Base-by-base conservation (phyloP, 2,113 vertebrate genomes). In the Arothron firmamentum region DNA sequence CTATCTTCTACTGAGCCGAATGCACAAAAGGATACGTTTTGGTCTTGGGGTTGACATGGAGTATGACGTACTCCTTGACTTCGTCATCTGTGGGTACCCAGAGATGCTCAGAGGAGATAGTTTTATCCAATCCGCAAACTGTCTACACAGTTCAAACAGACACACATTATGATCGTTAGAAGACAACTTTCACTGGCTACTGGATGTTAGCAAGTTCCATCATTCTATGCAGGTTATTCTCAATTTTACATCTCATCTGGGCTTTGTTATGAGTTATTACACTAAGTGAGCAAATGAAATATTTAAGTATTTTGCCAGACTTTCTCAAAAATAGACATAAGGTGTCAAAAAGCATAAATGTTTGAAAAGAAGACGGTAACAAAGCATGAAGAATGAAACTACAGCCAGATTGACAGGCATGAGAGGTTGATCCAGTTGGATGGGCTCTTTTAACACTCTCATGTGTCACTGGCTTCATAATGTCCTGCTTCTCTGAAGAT, bases 21-120 rank as follows among this genome's bases (percentile, higher is more conserved):
- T n/a, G n/a, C 45, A 8, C 18, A 14, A 3, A 6, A 94, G 90
- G 94, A 96, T 98, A 98, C 95, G 97, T 98, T 60, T 90, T 93
- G 34, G 94, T 93, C 85, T 92, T 85, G 74, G 92, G 93, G 79
- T 94, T 97, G 79, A 98, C 70, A 3, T 96, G 94, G 80, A 98
- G 90, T 1, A 89, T 84, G 54, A 92, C 90, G 62, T 92, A 87
- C 34, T 97, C 95, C 0, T 91, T 91, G 67, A 93, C 52, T 1
- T 98, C 94, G 5, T 93, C 92, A 0, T 94, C 94, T 21, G 82
- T 49, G 50, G 85, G 78, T 61, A 57, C 87, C 96, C 96, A 98
- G 5, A 95, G 77, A 18, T 84, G 80, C 56, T 92, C 94, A n/a
- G 89, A 93, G 70, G 75, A 91, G 71, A 96, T 73, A 50, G 90